These are phyloP conservation scores for Halocaridina rubra DNA, from an alignment of 2,888 invertebrate genomes.

Conservation along the genomic window DNA sequence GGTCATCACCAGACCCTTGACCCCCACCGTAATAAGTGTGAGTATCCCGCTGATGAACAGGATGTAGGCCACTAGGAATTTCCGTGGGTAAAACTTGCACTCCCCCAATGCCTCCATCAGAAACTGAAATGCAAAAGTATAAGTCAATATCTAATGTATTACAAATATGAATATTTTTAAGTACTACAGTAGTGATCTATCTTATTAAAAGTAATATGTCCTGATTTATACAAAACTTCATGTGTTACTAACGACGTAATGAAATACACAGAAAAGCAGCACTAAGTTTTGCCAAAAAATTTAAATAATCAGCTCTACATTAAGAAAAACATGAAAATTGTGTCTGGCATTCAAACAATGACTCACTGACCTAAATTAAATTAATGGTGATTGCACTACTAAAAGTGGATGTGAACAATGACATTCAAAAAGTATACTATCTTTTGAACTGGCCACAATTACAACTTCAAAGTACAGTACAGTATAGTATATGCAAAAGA, in stretches of 20 bases:
- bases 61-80: conserved; percentile 41
- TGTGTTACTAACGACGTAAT: no score
- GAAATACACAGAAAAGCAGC: conserved; percentile 26
- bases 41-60: conserved; percentile 53
- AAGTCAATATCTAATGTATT: no score
- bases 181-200: no score
- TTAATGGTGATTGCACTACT: neutral
- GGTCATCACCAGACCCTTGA: conserved; percentile 16
- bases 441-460: neutral
- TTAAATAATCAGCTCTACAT: neutral
- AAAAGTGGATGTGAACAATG: conserved; percentile 37
- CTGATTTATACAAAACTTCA: no score
- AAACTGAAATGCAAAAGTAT: conserved; percentile 45
- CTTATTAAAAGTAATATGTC: no score
- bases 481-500: neutral
- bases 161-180: no score
- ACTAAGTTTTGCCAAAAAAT: neutral
- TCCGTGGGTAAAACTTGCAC: conserved; percentile 45
- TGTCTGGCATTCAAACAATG: conserved; percentile 8
- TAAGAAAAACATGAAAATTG: neutral
- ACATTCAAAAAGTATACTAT: conserved; percentile 30
- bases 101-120: conserved; percentile 41
- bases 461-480: neutral
- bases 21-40: conserved; percentile 42
- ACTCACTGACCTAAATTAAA: neutral